A percentile compares a stretch with the other conserved stretches of the same genome.
Evolutionary conservation across 2,797 vertebrate species (phyloP).

Genomic region (Nasua narica): DNA sequence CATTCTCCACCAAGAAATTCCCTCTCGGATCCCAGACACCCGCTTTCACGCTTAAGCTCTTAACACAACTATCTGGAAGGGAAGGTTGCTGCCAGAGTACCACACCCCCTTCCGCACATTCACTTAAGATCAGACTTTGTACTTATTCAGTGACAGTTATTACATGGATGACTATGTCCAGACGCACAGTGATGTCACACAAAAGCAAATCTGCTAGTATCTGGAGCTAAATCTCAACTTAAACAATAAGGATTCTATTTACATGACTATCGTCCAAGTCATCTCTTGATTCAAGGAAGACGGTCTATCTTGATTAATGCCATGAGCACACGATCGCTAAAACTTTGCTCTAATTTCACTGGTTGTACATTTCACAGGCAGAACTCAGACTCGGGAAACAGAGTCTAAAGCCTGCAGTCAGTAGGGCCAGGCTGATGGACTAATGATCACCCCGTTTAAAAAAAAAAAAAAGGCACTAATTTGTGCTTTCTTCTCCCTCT

Average conservation of each 20-base stretch:
- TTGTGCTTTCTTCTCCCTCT: neutral
- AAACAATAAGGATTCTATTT: neutral
- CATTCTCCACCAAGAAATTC: neutral
- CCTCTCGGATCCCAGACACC: neutral
- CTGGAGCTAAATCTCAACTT: neutral
- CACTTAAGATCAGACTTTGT: neutral
- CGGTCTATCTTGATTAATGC: neutral
- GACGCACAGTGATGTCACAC: neutral
- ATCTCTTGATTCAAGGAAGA: neutral
- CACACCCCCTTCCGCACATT: neutral
- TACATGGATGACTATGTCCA: neutral
- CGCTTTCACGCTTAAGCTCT: neutral
- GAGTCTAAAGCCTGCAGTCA: neutral
- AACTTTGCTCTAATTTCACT: neutral
- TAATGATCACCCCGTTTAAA: neutral
- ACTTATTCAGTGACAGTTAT: neutral
- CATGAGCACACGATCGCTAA: neutral
- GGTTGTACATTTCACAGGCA: neutral
- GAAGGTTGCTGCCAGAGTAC: neutral
- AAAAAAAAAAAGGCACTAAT: neutral
- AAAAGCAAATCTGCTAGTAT: neutral
- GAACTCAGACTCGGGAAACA: neutral
- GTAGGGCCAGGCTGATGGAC: neutral
- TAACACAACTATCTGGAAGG: neutral
- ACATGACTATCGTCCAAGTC: neutral